Conservation (phyloP, 2,888 invertebrate genomes). For the Spodoptera littoralis region DNA sequence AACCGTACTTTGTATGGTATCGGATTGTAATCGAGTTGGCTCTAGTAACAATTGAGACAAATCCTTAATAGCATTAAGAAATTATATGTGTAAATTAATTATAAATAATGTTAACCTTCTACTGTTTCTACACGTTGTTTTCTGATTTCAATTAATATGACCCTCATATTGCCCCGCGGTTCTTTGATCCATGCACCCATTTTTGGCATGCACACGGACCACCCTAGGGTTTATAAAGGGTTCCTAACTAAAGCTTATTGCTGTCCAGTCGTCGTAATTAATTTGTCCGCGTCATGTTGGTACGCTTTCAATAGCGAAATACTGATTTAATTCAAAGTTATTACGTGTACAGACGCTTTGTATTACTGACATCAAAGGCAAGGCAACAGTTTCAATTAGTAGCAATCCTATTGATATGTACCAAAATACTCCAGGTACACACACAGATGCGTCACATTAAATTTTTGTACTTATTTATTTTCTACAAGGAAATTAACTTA, state of each 20-base stretch:
- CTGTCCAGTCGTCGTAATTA: not conserved
- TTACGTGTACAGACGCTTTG: constrained; percentile 1
- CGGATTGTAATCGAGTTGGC: too few species aligned
- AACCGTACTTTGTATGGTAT: too few species aligned
- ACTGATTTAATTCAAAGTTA: not conserved
- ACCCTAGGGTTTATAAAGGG: not conserved
- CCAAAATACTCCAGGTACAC: too few species aligned
- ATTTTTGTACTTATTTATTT: not conserved
- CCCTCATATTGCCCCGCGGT: not conserved
- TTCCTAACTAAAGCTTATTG: not conserved
- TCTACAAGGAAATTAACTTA: not conserved
- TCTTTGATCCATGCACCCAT: not conserved
- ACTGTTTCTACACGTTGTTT: not conserved
- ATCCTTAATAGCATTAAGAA: too few species aligned
- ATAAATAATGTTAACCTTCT: not conserved
- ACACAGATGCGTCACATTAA: not conserved
- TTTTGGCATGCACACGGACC: not conserved
- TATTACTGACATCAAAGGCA: constrained; percentile 3
- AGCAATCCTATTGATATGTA: too few species aligned
- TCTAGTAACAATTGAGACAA: too few species aligned
- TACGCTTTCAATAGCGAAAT: not conserved
- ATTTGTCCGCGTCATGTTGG: constrained; percentile 1
- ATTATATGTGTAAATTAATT: too few species aligned
- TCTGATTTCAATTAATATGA: not conserved
- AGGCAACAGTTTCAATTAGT: not conserved